These are phyloP conservation scores for Drosophila flavopinicola DNA, from an alignment of 2,888 invertebrate species.

Conservation along the genomic window DNA sequence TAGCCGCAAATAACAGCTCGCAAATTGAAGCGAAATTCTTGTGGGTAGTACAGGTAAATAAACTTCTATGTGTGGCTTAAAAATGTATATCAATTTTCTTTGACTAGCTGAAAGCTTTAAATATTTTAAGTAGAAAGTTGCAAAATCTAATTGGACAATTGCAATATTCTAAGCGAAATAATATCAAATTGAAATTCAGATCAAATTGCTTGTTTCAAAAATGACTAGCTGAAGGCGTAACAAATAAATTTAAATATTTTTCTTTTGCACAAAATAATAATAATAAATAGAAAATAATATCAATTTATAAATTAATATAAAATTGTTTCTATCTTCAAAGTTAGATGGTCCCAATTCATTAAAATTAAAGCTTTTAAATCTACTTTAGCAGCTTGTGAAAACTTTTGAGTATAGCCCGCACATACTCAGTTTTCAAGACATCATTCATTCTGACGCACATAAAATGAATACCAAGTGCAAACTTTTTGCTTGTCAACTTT, in stretches of 20 bases:
- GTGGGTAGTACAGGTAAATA: neutral
- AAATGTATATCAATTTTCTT: neutral
- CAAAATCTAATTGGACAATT: too few species aligned
- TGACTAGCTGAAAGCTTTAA: neutral
- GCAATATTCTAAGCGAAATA: too few species aligned
- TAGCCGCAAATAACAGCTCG: slow-evolving; percentile 33
- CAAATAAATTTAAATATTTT: neutral
- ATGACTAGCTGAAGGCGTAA: neutral
- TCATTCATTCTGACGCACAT: neutral
- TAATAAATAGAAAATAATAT: too few species aligned
- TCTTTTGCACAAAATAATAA: too few species aligned
- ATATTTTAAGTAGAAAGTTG: neutral
- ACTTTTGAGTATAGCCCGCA: neutral
- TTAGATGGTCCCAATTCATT: too few species aligned
- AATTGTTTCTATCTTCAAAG: too few species aligned
- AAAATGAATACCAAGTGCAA: slow-evolving; percentile 13
- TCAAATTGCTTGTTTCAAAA: neutral
- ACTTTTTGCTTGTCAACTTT: slow-evolving; percentile 25
- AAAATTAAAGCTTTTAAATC: neutral
- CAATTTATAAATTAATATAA: too few species aligned
- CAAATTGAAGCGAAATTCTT: slow-evolving; percentile 36
- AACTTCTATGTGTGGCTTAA: neutral
- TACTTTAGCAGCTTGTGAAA: neutral
- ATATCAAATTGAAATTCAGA: too few species aligned
- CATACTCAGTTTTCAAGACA: neutral